Base-by-base conservation (phyloP, 2,113 vertebrate genomes). In the Pedetes capensis region DNA sequence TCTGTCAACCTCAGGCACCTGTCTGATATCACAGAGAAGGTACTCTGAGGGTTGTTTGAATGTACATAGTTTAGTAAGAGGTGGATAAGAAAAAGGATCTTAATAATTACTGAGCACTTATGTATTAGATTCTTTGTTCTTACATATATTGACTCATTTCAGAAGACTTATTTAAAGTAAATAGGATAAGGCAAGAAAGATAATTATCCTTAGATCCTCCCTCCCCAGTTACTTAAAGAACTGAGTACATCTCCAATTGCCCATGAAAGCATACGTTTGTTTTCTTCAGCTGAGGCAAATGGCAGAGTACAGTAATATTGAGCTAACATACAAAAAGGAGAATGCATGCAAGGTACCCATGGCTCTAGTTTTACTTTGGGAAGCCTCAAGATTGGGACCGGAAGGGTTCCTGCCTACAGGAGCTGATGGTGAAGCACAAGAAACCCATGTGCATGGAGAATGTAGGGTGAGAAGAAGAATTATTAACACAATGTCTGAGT, bases 401-500 rank as follows among this genome's bases (percentile, higher is more conserved):
- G 81, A 92, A 95, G 88, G 81, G 87, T 74, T 79, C 3, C 32
- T 13, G 29, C 34, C 16, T 53, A 0, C 47, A 61, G 95, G 53
- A 61, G 14, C 44, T 57, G 89, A 44, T 0, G 27, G 84, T 34
- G 68, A 61, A 69, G 82, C 63, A 0, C 0, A 5, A 72, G 85
- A 64, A 63, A 57, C 44, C 83, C 47, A 0, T 3, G 9, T 8
- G 10, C 4, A 1, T 34, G 75, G 47, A 57, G 61, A 29, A 82
- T 11, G 3, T 32, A 42, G 63, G 44, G 61, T 37, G 68, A 95
- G 83, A 94, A 68, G 83, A n/a, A 39, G 53, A 13, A 61, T 13
- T 49, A 75, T 42, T 59, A 25, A 22, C 74, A n/a, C 44, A 90
- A n/a, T 92, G 96, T 93, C 78, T 59, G 32, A 61, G 92, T 66